phyloP scores from a whole-genome alignment of 2,113 vertebrate species.

The Myrmophylax atrothorax region DNA sequence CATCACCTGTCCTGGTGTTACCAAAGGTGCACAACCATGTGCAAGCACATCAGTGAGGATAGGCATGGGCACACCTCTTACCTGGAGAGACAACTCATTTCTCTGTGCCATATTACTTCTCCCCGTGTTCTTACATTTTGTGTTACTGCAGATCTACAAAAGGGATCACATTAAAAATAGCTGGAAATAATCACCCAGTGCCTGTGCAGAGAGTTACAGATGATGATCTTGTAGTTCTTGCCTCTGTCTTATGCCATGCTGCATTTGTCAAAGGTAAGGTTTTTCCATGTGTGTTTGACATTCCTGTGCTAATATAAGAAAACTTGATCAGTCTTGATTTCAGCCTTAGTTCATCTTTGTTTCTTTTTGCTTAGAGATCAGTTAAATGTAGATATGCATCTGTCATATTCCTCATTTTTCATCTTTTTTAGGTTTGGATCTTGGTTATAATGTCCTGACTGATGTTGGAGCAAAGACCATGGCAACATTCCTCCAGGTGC shows the following conservation, averaged over 20 bases:
- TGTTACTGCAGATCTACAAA: background rate
- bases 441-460: conserved; percentile 81
- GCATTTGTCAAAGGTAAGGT: conserved; percentile 76
- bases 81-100: background rate
- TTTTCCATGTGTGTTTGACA: background rate
- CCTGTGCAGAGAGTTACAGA: conserved; percentile 73
- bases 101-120: background rate
- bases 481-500: conserved; percentile 79
- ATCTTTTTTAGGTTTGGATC: conserved; percentile 81
- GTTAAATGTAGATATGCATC: background rate
- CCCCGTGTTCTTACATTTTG: background rate
- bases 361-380: background rate
- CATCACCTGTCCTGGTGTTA: rapidly evolving
- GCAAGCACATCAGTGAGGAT: background rate
- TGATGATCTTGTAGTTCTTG: conserved; percentile 73
- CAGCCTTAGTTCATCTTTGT: background rate
- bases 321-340: background rate
- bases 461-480: conserved; percentile 78
- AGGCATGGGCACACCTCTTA: background rate
- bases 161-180: conserved; percentile 73
- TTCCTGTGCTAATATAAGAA: background rate
- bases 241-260: conserved; percentile 58
- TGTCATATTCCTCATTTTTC: background rate
- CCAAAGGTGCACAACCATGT: background rate
- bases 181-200: conserved; percentile 73